Evolutionary conservation across 2,888 invertebrate genomes (phyloP), one percentile per base, ranked within the genome.

Genomic region (Drosophila mettleri): DNA sequence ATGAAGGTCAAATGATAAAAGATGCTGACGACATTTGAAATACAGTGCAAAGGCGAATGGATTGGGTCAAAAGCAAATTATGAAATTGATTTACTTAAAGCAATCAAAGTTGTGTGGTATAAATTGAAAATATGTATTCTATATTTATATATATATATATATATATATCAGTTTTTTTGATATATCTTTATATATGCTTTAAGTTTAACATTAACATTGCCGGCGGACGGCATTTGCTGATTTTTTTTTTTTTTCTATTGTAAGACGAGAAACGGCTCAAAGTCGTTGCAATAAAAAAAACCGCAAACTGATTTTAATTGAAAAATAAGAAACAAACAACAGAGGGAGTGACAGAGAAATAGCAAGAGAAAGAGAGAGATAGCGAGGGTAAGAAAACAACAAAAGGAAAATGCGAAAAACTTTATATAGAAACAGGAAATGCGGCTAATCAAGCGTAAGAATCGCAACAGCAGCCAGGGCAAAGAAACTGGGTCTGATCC

Each of bases 231-330:
- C 29, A 55, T 34, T 57, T 38, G 61, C 22, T 48, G 48, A 33
- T 39, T 24, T 45, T 24, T 27, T 33, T 54, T 49, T 45, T 24
- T 27, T 33, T 54, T 49, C 43, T 43, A 41, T 39, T 80, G 83
- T 83, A 83, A 83, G 85, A 62, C 74, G 86, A 88, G 86, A 79
- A 86, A 83, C 65, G 61, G 71, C 84, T 83, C 83, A 83, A 88
- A 88, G 84, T 86, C 88, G 77, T 66, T 73, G 69, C 73, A 60
- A 62, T 52, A 58, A 60, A 55, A n/a, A n/a, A 64, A 83, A 83
- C 83, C 88, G 88, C 83, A 83, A 83, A 66, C 77, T 54, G 82
- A 76, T 83, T 81, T 79, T 70, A 83, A 88, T 83, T 86, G 76
- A 83, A 82, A 75, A 64, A 41, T 39, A 57, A 43, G 58, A 45